Evolutionary conservation across 2,113 vertebrate species (phyloP).

Genomic region (Ovis canadensis): DNA sequence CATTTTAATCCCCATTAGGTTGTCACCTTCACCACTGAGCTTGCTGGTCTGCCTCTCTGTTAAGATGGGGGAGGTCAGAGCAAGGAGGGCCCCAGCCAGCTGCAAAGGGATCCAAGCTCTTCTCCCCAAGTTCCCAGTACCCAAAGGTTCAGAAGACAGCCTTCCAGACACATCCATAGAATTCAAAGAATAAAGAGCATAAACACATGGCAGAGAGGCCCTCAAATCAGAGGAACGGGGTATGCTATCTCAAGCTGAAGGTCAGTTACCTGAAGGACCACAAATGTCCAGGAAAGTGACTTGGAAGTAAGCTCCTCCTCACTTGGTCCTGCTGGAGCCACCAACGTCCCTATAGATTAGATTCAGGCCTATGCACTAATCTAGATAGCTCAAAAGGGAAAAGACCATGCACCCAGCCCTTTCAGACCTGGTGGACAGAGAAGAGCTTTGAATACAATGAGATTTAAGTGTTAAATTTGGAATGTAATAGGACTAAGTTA

Average conservation of each 20-base stretch:
- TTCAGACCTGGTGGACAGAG: background rate
- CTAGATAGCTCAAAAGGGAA: background rate
- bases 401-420: fast-evolving
- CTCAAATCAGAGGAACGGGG: background rate
- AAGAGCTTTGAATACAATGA: background rate
- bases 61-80: background rate
- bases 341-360: background rate
- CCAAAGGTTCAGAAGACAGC: background rate
- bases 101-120: background rate
- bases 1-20: background rate
- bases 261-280: background rate
- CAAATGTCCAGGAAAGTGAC: background rate
- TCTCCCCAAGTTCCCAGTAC: background rate
- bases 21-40: background rate
- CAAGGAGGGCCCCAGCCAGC: background rate
- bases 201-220: background rate
- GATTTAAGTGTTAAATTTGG: background rate
- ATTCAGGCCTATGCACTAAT: background rate
- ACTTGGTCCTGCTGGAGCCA: background rate
- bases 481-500: background rate
- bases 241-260: background rate
- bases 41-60: background rate
- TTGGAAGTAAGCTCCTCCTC: background rate
- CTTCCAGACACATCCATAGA: background rate
- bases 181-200: background rate